These are phyloP conservation scores for Caenorhabditis virilis DNA, from an alignment of 2,888 invertebrate species.

Conservation along the genomic window DNA sequence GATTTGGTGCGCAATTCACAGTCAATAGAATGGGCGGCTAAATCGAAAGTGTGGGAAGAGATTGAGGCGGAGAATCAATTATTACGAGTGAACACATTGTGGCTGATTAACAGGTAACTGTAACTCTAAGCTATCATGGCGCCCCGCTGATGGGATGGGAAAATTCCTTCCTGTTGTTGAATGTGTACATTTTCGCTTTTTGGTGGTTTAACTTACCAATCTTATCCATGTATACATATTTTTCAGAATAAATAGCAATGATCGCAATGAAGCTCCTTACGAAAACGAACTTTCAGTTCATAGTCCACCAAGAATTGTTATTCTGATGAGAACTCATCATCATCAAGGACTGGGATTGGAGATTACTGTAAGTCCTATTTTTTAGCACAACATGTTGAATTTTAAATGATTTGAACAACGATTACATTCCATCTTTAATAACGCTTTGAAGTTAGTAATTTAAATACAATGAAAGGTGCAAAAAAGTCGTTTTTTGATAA, in stretches of 20 bases:
- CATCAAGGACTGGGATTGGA: conserved; percentile 31
- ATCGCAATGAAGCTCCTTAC: conserved; percentile 7
- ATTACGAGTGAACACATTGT: conserved; percentile 19
- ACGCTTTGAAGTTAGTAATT: not conserved
- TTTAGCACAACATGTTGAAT: not conserved
- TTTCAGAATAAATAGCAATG: conserved; percentile 18
- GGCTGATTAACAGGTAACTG: conserved; percentile 23
- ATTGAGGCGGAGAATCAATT: conserved; percentile 24
- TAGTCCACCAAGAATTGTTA: conserved; percentile 17
- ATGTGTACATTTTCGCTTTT: too few relatives aligned
- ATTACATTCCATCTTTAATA: not conserved
- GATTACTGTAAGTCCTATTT: conserved; percentile 12
- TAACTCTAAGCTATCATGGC: not conserved
- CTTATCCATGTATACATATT: too few relatives aligned
- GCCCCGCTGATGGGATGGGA: not conserved
- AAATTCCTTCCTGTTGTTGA: not conserved
- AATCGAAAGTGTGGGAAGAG: conserved; percentile 27
- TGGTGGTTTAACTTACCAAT: not conserved
- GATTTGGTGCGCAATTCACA: conserved; percentile 20
- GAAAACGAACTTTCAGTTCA: conserved; percentile 10
- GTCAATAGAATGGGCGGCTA: conserved; percentile 11
- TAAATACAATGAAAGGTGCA: not conserved
- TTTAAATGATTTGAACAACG: not conserved
- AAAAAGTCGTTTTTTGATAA: not conserved
- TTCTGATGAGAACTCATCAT: conserved; percentile 20